Evolutionary conservation across 2,888 invertebrate genomes (phyloP).

Genomic region (Balanococcus diminutus): DNA sequence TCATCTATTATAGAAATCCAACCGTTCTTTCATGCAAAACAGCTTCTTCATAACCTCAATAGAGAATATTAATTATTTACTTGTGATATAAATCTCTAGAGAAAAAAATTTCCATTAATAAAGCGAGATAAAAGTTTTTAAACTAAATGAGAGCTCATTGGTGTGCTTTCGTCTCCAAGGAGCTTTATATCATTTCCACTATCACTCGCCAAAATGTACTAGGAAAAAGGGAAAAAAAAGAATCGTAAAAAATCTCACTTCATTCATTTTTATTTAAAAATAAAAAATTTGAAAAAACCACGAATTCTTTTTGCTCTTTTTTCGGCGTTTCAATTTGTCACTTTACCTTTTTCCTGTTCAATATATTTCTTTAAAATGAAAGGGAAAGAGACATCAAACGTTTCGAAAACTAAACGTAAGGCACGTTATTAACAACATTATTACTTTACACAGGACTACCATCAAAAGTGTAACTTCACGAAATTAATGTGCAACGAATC

Average conservation of each 20-base stretch:
- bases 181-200: slow-evolving; percentile 37
- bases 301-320: neutral
- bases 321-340: neutral
- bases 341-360: neutral
- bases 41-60: slow-evolving; percentile 39
- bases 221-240: slow-evolving; percentile 13
- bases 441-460: neutral
- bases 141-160: slow-evolving; percentile 42
- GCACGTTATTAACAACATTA: neutral
- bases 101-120: slow-evolving; percentile 43
- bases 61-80: slow-evolving; percentile 43
- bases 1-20: slow-evolving; percentile 35
- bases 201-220: slow-evolving; percentile 1
- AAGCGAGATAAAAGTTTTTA: slow-evolving; percentile 41
- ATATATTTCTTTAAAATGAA: neutral
- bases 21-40: slow-evolving; percentile 15
- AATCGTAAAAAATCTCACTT: slow-evolving; percentile 31
- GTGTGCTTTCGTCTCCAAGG: slow-evolving; percentile 35
- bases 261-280: slow-evolving; percentile 28
- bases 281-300: neutral
- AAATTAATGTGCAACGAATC: slow-evolving; percentile 45
- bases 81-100: slow-evolving; percentile 34
- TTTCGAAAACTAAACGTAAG: neutral
- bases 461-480: slow-evolving; percentile 39
- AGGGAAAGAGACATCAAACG: neutral